These are phyloP conservation scores for Dromiciops gliroides DNA, from an alignment of 2,113 vertebrate species.

Conservation along the genomic window DNA sequence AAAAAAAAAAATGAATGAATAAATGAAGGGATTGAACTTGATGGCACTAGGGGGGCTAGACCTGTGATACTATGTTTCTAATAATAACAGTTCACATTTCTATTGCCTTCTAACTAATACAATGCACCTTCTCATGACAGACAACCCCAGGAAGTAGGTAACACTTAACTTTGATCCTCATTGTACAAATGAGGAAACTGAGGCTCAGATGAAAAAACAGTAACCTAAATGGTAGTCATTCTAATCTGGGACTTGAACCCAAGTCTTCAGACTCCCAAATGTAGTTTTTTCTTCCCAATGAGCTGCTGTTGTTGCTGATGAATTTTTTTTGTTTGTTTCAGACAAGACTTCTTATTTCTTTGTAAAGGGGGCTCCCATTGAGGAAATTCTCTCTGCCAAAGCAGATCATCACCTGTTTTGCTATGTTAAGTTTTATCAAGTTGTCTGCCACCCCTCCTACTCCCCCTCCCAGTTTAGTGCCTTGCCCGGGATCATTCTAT, in stretches of 20 bases:
- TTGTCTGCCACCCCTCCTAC: background rate
- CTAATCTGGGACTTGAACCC: background rate
- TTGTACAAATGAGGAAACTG: background rate
- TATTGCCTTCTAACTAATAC: background rate
- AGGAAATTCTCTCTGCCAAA: background rate
- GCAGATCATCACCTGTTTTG: background rate
- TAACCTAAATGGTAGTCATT: background rate
- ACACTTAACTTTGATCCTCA: background rate
- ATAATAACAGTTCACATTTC: background rate
- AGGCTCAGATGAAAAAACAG: background rate
- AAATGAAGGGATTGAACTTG: background rate
- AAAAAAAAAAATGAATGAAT: too few species aligned
- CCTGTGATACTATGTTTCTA: background rate
- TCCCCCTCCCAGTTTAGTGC: background rate
- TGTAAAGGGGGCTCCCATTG: background rate
- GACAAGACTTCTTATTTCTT: background rate
- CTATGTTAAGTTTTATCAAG: background rate
- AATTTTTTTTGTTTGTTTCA: background rate
- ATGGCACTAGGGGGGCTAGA: accelerated
- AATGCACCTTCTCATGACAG: background rate
- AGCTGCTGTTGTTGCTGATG: too few species aligned
- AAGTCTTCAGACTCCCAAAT: background rate
- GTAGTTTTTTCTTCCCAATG: background rate
- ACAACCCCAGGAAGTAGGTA: background rate
- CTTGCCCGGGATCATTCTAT: background rate